A percentile compares a stretch with the other conserved stretches of the same genome.
Conservation (phyloP, 1,140 invertebrate species). For the Galleria mellonella region DNA sequence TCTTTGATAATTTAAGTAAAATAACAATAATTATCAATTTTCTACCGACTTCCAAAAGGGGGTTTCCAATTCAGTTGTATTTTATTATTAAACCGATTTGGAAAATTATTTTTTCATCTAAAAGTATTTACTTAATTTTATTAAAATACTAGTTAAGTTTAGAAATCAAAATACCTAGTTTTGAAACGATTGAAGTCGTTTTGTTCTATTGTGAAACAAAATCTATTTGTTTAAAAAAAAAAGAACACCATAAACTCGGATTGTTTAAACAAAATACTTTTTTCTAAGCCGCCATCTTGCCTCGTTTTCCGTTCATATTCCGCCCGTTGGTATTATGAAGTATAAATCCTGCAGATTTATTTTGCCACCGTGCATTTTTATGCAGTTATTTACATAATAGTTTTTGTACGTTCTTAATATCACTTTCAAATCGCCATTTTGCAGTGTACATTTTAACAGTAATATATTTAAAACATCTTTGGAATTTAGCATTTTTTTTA, state of each 20-base stretch:
- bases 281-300: conserved; percentile 33
- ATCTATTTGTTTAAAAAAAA: not conserved
- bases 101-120: too few species aligned
- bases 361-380: conserved; percentile 36
- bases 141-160: too few species aligned
- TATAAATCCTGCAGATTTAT: conserved; percentile 21
- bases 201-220: too few species aligned
- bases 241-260: conserved; percentile 5
- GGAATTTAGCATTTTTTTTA: too few species aligned
- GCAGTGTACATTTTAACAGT: not conserved
- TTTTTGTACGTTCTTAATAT: conserved; percentile 16
- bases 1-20: too few species aligned
- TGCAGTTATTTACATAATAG: conserved; percentile 38
- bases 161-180: too few species aligned
- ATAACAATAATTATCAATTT: too few species aligned
- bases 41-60: too few species aligned
- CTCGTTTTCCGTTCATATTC: conserved; percentile 29
- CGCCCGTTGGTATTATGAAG: conserved; percentile 20
- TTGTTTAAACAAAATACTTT: conserved; percentile 13
- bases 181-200: too few species aligned
- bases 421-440: not conserved
- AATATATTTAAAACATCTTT: not conserved
- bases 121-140: too few species aligned
- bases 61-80: too few species aligned
- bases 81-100: too few species aligned